phyloP scores from a whole-genome alignment of 2,113 vertebrate genomes.

The Alaudala cheleensis region DNA sequence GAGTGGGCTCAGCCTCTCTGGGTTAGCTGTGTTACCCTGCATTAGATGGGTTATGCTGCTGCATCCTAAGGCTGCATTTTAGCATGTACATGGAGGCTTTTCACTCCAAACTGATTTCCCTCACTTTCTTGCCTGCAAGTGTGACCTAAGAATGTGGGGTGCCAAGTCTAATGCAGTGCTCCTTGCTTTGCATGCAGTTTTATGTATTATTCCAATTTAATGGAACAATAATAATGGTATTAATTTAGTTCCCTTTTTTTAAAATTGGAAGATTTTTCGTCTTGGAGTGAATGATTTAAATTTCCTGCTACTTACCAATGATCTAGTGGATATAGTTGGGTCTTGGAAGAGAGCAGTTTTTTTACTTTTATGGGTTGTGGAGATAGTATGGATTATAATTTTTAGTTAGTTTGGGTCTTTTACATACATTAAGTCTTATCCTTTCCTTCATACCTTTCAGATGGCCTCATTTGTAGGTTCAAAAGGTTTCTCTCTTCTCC shows the following conservation, averaged over 20 bases:
- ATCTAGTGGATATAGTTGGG: not conserved
- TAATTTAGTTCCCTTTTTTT: not conserved
- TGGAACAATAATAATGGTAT: not conserved
- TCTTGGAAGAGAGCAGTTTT: not conserved
- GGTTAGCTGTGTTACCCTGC: accelerated
- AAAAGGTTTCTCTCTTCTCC: not conserved
- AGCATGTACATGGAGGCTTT: not conserved
- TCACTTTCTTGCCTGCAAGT: not conserved
- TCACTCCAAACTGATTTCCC: conserved; percentile 3
- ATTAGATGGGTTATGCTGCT: not conserved
- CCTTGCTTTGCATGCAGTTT: not conserved
- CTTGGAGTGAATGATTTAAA: not conserved
- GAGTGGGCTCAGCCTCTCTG: not conserved
- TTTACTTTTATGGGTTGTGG: not conserved
- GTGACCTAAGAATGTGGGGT: not conserved
- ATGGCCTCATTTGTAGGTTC: not conserved
- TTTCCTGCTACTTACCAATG: not conserved
- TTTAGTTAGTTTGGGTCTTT: not conserved
- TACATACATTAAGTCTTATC: not conserved
- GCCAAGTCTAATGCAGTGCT: not conserved
- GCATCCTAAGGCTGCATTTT: not conserved
- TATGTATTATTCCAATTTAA: not conserved
- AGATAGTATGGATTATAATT: not conserved
- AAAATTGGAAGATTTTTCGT: not conserved
- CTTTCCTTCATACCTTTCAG: not conserved